Base-by-base conservation (phyloP, 2,113 vertebrate species). In the Notothenia coriiceps region DNA sequence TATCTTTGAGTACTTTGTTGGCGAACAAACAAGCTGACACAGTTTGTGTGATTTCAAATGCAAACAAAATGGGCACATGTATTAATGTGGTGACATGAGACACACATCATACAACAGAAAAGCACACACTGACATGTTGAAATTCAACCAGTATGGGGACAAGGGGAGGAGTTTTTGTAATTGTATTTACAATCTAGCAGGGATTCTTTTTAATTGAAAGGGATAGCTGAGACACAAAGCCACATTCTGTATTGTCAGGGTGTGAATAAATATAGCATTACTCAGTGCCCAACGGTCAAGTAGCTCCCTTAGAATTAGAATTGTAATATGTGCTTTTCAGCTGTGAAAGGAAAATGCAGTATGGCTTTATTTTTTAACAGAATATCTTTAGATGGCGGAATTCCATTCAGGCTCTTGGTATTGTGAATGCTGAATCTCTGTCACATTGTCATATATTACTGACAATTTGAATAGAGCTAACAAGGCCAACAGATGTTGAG, bases 31-130 rank as follows among this genome's bases (percentile, higher is more conserved):
- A 49, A 43, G 67, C 52, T 46, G 56, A 83, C 81, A 80, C 78
- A 66, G 59, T 77, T 83, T 74, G 76, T 59, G 50, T 65, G 54
- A 29, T 69, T 62, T 52, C 17, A 63, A 52, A 50, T 52, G 60
- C 64, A 83, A 78, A 70, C 56, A 72, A 57, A 14, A 49, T 52
- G 29, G 50, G 7, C 13, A 22, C 18, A 29, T 29, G 14, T 40
- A 70, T 46, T 62, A 65, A 59, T 71, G 74, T 60, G 73, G 17
- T 18, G 51, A 10, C 25, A 13, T 46, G 25, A 62, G 43, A 47
- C 55, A 25, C n/a, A 29, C 3, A 29, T 29, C 35, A 40, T 40
- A 33, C 25, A 65, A 33, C 7, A 12, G 40, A 10, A 46, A 4
- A 54, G 68, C 18, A 52, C 17, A 25, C 15, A 8, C 18, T 5